Evolutionary conservation across 2,797 vertebrate species (phyloP).

Genomic region (Parauchenoglanis punctatus): DNA sequence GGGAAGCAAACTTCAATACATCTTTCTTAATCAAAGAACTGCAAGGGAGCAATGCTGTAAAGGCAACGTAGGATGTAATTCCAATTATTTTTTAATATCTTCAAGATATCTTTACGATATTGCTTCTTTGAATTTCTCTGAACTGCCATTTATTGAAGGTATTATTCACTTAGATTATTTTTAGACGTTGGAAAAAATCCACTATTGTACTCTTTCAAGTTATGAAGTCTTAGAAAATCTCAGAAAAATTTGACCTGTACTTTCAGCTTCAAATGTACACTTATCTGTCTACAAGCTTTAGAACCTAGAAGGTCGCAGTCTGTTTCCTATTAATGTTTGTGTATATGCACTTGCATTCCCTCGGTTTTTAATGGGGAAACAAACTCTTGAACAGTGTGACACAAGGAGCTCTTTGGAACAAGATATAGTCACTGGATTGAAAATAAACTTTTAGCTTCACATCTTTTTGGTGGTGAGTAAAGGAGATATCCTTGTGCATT

Average conservation of each 20-base stretch:
- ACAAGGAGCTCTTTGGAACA: not conserved
- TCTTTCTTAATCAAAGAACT: not conserved
- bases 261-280: not conserved
- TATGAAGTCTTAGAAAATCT: not conserved
- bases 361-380: not conserved
- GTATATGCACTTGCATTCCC: not conserved
- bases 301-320: not conserved
- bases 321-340: not conserved
- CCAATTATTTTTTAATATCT: not conserved
- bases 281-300: not conserved
- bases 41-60: not conserved
- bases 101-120: not conserved
- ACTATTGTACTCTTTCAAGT: not conserved
- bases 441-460: not conserved
- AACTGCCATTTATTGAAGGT: not conserved
- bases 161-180: not conserved
- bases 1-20: not conserved
- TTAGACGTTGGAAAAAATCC: not conserved
- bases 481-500: not conserved
- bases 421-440: not conserved
- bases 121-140: not conserved
- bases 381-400: not conserved
- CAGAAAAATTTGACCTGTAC: not conserved
- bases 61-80: not conserved
- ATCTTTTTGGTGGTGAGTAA: not conserved